phyloP scores from a whole-genome alignment of 2,888 invertebrate genomes.

The Rambutsinella grinnellia region DNA sequence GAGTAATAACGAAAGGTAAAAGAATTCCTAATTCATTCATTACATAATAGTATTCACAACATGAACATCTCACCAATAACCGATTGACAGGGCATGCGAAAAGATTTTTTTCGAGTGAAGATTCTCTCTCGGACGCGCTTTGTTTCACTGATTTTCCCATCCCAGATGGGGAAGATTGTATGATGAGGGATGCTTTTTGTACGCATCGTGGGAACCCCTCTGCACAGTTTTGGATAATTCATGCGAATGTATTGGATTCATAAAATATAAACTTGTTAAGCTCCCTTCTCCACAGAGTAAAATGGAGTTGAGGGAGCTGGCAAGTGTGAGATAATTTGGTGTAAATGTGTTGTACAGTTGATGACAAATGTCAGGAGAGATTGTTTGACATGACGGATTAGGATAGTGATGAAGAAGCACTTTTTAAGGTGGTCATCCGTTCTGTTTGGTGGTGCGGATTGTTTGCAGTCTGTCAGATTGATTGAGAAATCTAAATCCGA shows the following conservation, averaged over 20 bases:
- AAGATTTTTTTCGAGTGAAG: too few species aligned
- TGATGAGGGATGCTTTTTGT: background rate
- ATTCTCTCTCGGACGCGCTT: too few species aligned
- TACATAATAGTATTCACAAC: background rate
- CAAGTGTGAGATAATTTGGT: conserved; percentile 16
- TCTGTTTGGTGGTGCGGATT: too few species aligned
- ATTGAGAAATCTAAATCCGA: background rate
- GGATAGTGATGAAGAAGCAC: too few species aligned
- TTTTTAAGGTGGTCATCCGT: too few species aligned
- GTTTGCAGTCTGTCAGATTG: too few species aligned
- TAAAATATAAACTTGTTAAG: too few species aligned
- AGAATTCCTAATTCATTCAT: background rate
- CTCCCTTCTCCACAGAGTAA: too few species aligned
- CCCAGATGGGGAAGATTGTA: background rate
- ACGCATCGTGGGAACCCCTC: conserved; percentile 50
- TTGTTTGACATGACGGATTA: background rate
- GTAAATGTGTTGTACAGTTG: conserved; percentile 45
- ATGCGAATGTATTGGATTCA: too few species aligned
- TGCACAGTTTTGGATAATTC: too few species aligned
- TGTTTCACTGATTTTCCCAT: background rate
- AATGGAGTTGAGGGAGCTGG: background rate
- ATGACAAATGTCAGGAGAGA: conserved; percentile 9
- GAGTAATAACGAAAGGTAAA: background rate
- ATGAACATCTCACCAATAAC: background rate
- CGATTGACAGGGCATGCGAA: background rate